phyloP scores from a whole-genome alignment of 2,888 invertebrate genomes.

The Ganaspis brasiliensis region DNA sequence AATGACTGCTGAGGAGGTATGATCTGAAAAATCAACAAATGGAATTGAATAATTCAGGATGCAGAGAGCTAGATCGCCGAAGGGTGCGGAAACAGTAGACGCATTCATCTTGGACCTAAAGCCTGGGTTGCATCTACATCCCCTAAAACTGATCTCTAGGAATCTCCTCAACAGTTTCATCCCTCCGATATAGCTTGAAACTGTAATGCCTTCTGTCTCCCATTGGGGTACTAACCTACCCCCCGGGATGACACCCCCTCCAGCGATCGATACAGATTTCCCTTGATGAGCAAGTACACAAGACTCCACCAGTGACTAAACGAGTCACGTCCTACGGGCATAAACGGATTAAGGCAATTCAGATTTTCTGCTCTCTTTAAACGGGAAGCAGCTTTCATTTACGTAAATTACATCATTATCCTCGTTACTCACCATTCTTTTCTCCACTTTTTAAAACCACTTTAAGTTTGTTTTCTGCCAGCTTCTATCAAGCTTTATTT shows the following conservation, averaged over 20 bases:
- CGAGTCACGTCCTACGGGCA: slow-evolving; percentile 40
- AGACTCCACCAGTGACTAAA: slow-evolving; percentile 23
- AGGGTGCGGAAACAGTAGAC: slow-evolving; percentile 36
- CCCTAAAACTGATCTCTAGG: slow-evolving; percentile 27
- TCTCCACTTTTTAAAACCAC: neutral
- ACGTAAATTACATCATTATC: slow-evolving; percentile 31
- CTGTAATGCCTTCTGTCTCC: slow-evolving; percentile 31
- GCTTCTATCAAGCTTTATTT: neutral
- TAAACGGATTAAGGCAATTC: slow-evolving; percentile 40
- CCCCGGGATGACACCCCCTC: slow-evolving; percentile 32
- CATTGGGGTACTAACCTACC: slow-evolving; percentile 29
- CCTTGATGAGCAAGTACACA: slow-evolving; percentile 42
- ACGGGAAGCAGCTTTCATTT: slow-evolving; percentile 39
- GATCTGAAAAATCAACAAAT: slow-evolving; percentile 34
- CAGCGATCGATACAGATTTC: slow-evolving; percentile 31
- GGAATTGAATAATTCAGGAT: slow-evolving; percentile 41
- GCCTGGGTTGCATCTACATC: slow-evolving; percentile 26
- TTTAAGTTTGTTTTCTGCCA: neutral
- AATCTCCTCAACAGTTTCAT: slow-evolving; percentile 17
- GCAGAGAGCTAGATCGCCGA: slow-evolving; percentile 20
- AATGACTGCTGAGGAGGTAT: neutral
- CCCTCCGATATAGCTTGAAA: neutral
- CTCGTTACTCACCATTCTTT: slow-evolving; percentile 17
- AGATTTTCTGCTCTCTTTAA: slow-evolving; percentile 42
- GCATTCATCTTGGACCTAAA: slow-evolving; percentile 41